Percentiles rank a stretch among this genome's conserved stretches.
Evolutionary conservation across 2,797 vertebrate species (phyloP).

Genomic region (Chaunax sp.): DNA sequence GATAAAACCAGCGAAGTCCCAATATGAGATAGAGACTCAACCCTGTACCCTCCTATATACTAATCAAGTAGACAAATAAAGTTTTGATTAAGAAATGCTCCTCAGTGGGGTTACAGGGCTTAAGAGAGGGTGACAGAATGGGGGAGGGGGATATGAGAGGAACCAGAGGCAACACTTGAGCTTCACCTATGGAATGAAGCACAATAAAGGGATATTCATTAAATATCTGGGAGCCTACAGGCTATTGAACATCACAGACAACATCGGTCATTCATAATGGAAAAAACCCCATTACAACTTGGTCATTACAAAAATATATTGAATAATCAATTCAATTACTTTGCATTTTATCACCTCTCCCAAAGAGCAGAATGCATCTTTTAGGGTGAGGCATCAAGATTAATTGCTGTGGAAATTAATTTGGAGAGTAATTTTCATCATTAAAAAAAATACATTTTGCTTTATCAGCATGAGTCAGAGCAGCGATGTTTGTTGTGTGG

Average conservation of each 20-base stretch:
- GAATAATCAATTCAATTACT: conserved; percentile 80
- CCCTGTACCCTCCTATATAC: conserved; percentile 61
- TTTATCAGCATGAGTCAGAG: conserved; percentile 76
- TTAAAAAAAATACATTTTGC: conserved; percentile 77
- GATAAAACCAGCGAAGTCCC: conserved; percentile 58
- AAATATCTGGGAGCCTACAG: conserved; percentile 54
- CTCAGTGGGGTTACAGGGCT: conserved; percentile 49
- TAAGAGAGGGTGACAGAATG: conserved; percentile 41
- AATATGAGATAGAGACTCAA: conserved; percentile 73
- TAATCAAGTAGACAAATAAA: conserved; percentile 81
- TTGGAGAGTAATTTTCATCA: conserved; percentile 77
- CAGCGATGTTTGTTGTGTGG: conserved; percentile 47
- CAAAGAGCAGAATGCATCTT: conserved; percentile 66
- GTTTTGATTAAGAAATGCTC: conserved; percentile 79
- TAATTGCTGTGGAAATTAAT: conserved; percentile 81
- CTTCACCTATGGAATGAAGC: conserved; percentile 59
- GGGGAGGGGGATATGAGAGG: conserved; percentile 46
- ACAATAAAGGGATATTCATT: conserved; percentile 76
- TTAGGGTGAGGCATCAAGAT: conserved; percentile 75
- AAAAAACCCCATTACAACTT: conserved; percentile 62
- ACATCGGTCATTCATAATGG: conserved; percentile 56
- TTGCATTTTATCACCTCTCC: conserved; percentile 77
- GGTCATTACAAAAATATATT: conserved; percentile 72
- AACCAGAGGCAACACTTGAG: conserved; percentile 62
- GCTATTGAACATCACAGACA: conserved; percentile 60